These are phyloP conservation scores for Mactromeris polynyma DNA, from an alignment of 2,888 invertebrate species.

Conservation along the genomic window DNA sequence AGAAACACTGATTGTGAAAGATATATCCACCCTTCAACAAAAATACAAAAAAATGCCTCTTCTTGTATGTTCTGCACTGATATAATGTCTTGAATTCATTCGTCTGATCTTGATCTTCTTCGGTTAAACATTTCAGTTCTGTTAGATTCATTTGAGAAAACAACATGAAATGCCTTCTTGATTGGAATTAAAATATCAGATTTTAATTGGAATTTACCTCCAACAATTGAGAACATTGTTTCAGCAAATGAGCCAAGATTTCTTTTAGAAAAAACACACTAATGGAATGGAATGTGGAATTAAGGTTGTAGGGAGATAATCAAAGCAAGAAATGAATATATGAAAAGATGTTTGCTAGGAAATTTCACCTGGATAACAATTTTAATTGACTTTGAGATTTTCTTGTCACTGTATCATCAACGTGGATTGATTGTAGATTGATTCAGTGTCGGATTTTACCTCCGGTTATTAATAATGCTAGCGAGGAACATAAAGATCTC, in stretches of 20 bases:
- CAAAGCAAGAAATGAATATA: slow-evolving; percentile 25
- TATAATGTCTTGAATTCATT: background rate
- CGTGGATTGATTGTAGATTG: slow-evolving; percentile 8
- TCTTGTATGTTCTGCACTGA: background rate
- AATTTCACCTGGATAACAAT: slow-evolving; percentile 36
- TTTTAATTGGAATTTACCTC: slow-evolving; percentile 45
- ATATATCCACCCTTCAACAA: slow-evolving; percentile 11
- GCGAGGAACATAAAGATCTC: background rate
- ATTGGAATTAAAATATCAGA: slow-evolving; percentile 27
- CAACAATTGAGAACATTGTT: slow-evolving; percentile 41
- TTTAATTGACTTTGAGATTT: slow-evolving; percentile 33
- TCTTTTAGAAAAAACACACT: slow-evolving; percentile 19
- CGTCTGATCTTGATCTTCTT: background rate
- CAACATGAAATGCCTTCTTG: slow-evolving; percentile 35
- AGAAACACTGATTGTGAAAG: slow-evolving; percentile 16
- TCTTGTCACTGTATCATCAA: slow-evolving; percentile 32
- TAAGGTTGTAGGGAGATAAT: slow-evolving; percentile 29
- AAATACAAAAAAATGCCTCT: background rate
- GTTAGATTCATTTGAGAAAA: slow-evolving; percentile 32
- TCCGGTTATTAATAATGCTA: background rate
- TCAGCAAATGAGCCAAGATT: slow-evolving; percentile 41
- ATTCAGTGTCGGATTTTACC: background rate
- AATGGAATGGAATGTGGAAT: slow-evolving; percentile 46
- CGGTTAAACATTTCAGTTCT: background rate
- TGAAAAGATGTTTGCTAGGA: background rate